Conservation (phyloP, 2,113 vertebrate species). For the Seriola aureovittata region DNA sequence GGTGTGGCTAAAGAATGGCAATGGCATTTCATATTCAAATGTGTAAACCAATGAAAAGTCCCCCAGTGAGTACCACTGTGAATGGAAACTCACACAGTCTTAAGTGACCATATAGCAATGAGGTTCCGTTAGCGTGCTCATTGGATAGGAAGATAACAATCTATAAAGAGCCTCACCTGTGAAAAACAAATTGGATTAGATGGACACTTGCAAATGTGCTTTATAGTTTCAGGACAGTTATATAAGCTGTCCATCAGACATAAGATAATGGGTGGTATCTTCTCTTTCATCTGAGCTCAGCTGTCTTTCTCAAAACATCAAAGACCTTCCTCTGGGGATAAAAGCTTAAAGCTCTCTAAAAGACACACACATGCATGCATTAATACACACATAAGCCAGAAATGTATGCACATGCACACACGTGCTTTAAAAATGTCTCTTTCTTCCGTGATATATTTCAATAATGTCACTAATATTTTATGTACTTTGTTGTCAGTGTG, state of each 20-base stretch:
- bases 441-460: neutral
- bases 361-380: neutral
- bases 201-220: constrained; percentile 24
- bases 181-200: constrained; percentile 3
- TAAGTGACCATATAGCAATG: neutral
- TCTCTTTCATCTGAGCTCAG: constrained; percentile 53
- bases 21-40: neutral
- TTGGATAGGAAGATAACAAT: neutral
- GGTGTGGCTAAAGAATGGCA: neutral
- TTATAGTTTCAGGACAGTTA: constrained; percentile 26
- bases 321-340: constrained; percentile 51
- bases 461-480: neutral
- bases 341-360: constrained; percentile 16
- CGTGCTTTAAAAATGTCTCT: constrained; percentile 6
- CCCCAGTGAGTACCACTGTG: neutral
- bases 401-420: neutral
- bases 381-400: neutral
- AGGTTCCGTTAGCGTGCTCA: neutral
- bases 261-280: constrained; percentile 37
- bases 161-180: neutral
- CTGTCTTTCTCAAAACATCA: constrained; percentile 55
- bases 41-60: neutral
- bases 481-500: neutral
- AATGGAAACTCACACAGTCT: neutral
- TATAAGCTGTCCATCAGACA: constrained; percentile 45